A percentile compares a stretch with the other conserved stretches of the same genome.
phyloP scores from a whole-genome alignment of 2,888 invertebrate genomes.

The Drosophila meridionalis region DNA sequence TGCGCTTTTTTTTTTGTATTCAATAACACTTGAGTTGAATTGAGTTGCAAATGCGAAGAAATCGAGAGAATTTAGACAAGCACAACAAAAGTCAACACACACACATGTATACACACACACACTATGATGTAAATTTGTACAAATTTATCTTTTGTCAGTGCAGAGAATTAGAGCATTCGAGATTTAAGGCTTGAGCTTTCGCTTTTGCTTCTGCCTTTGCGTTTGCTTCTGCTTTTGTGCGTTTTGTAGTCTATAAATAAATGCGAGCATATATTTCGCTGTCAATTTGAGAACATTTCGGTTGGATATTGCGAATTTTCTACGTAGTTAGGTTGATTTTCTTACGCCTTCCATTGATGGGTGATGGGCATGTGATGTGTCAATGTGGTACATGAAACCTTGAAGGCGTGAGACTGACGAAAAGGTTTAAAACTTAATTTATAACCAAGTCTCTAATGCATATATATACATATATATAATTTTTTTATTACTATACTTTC shows the following conservation, averaged over 20 bases:
- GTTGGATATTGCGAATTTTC: slow-evolving; percentile 24
- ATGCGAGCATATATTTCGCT: slow-evolving; percentile 32
- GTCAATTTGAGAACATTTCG: slow-evolving; percentile 41
- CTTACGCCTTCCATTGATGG: background rate
- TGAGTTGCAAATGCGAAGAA: slow-evolving; percentile 66
- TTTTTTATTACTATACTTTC: background rate
- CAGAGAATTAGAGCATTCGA: slow-evolving; percentile 51
- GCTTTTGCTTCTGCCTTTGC: background rate
- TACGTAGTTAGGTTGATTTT: background rate
- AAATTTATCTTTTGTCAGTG: slow-evolving; percentile 72
- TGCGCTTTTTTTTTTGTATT: slow-evolving; percentile 49
- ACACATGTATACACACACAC: slow-evolving; percentile 8
- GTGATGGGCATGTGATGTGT: background rate
- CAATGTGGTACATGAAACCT: background rate
- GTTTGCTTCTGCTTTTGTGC: slow-evolving; percentile 18
- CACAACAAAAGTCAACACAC: slow-evolving; percentile 36
- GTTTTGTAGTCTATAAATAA: slow-evolving; percentile 58
- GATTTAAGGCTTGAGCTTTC: slow-evolving; percentile 50
- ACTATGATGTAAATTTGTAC: slow-evolving; percentile 31
- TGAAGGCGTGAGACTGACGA: background rate
- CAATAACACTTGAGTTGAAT: slow-evolving; percentile 66
- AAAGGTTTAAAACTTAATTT: background rate
- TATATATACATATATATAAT: background rate
- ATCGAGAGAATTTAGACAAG: slow-evolving; percentile 67
- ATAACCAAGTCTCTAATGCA: background rate